These are phyloP conservation scores for Eupithecia pulchellata DNA, from an alignment of 2,888 invertebrate genomes.

Conservation along the genomic window DNA sequence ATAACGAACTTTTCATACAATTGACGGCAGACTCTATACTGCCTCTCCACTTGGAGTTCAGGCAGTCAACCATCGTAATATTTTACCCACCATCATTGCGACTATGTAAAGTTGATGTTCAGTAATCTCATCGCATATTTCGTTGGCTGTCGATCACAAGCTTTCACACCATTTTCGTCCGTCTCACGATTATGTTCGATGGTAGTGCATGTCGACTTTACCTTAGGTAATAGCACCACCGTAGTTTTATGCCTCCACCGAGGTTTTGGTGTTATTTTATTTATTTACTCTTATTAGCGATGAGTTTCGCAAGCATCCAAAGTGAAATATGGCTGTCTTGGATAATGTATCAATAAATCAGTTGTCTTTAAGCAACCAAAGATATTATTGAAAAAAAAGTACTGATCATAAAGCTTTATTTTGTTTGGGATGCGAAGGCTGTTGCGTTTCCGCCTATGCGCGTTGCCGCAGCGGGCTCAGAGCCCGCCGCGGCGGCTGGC, in stretches of 20 bases:
- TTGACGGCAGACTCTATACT: constrained; percentile 25
- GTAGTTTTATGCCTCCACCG: constrained; percentile 28
- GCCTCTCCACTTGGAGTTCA: neutral
- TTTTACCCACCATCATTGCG: constrained; percentile 61
- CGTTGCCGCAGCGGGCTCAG: constrained; percentile 51
- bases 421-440: constrained; percentile 53
- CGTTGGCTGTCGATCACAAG: constrained; percentile 65
- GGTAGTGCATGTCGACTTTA: constrained; percentile 57
- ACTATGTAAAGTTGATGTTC: constrained; percentile 78
- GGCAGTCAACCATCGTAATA: constrained; percentile 41
- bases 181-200: constrained; percentile 52
- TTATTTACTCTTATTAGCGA: neutral
- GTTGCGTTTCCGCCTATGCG: constrained; percentile 50
- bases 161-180: constrained; percentile 78
- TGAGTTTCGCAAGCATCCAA: constrained; percentile 17
- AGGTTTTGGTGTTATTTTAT: constrained; percentile 16
- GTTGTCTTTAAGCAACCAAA: constrained; percentile 16
- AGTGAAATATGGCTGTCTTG: constrained; percentile 30
- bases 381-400: constrained; percentile 16
- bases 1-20: constrained; percentile 60
- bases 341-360: constrained; percentile 30
- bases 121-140: constrained; percentile 67
- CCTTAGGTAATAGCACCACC: constrained; percentile 40
- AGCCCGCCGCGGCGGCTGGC: constrained; percentile 63
- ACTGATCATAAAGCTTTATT: constrained; percentile 20